A percentile compares a stretch with the other conserved stretches of the same genome.
Evolutionary conservation across 2,113 vertebrate genomes (phyloP).

Genomic region (Limanda limanda): DNA sequence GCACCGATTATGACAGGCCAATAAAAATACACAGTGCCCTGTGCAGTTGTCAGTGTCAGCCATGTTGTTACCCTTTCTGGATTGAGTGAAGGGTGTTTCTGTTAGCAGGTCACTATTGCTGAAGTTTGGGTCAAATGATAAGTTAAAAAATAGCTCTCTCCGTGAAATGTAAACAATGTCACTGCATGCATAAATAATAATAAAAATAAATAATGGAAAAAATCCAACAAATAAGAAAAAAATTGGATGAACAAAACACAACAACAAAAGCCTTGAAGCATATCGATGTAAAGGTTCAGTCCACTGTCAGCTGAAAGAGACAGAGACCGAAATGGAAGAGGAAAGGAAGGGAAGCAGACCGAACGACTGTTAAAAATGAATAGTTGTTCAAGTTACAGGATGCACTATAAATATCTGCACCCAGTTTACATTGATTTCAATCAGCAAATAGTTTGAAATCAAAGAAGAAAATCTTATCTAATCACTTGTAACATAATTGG

Average conservation of each 20-base stretch:
- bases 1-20: background rate
- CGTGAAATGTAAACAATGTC: constrained; percentile 76
- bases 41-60: background rate
- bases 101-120: background rate
- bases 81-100: background rate
- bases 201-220: constrained; percentile 68
- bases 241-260: background rate
- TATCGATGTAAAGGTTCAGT: constrained; percentile 10
- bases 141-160: constrained; percentile 37
- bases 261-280: background rate
- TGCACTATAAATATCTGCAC: background rate
- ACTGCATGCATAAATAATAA: constrained; percentile 72
- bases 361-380: background rate
- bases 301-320: constrained; percentile 1
- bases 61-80: background rate
- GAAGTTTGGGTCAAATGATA: constrained; percentile 8
- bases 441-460: background rate
- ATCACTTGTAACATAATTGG: background rate
- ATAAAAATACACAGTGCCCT: background rate
- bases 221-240: constrained; percentile 29
- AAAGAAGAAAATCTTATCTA: background rate
- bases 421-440: background rate
- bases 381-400: background rate
- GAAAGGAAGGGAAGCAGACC: background rate
- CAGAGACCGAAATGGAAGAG: background rate